Percentiles rank a stretch among this genome's conserved stretches.
These are phyloP conservation scores for Poecilia wingei DNA, from an alignment of 2,797 vertebrate genomes.

Conservation along the genomic window DNA sequence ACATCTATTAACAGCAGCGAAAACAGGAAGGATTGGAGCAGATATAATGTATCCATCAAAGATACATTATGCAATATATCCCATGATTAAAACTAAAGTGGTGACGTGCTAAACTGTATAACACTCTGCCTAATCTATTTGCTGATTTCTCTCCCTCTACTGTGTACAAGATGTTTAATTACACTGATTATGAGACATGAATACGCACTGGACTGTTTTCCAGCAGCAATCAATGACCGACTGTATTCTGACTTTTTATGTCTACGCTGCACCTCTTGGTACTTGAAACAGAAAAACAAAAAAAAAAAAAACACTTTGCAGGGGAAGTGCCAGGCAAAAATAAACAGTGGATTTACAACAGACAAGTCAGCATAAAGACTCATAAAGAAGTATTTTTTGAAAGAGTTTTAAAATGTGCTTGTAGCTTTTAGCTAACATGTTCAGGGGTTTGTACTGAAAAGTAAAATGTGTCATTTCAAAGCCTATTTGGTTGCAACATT, in stretches of 20 bases:
- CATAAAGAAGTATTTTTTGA: not conserved
- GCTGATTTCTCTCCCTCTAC: not conserved
- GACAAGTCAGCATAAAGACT: not conserved
- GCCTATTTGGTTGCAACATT: not conserved
- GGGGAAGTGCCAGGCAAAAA: not conserved
- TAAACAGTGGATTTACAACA: not conserved
- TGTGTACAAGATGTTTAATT: not conserved
- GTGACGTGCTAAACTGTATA: not conserved
- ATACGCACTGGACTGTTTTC: not conserved
- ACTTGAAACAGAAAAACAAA: not conserved
- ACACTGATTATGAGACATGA: no score
- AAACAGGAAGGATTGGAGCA: not conserved
- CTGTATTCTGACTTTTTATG: not conserved
- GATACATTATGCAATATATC: not conserved
- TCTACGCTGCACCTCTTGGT: not conserved
- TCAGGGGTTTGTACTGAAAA: not conserved
- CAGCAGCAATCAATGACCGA: not conserved
- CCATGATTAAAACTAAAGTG: not conserved
- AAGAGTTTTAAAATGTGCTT: not conserved
- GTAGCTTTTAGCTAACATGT: not conserved
- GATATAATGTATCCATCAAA: not conserved
- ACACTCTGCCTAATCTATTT: not conserved
- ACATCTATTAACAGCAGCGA: not conserved
- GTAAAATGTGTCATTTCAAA: not conserved
- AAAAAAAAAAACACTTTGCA: not conserved